Evolutionary conservation across 2,113 vertebrate genomes (phyloP).

Genomic region (Trogon surrucura): DNA sequence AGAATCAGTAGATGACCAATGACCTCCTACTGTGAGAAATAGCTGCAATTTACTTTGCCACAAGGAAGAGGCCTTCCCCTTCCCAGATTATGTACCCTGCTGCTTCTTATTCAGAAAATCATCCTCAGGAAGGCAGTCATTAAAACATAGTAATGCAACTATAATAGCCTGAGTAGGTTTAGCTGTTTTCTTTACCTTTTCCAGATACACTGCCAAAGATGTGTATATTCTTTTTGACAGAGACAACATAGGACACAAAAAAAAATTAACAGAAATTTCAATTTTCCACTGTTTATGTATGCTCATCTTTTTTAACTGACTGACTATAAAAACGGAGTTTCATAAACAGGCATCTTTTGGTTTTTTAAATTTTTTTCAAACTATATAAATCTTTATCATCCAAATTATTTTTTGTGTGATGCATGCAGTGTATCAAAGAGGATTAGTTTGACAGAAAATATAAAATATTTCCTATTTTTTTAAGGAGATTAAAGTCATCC

Average conservation of each 20-base stretch:
- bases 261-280: not conserved
- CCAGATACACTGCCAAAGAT: not conserved
- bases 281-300: not conserved
- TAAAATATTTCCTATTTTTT: conserved; percentile 5
- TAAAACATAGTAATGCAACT: not conserved
- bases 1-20: not conserved
- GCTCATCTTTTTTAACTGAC: not conserved
- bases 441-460: conserved; percentile 17
- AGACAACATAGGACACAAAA: not conserved
- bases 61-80: not conserved
- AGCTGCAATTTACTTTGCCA: not conserved
- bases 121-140: not conserved
- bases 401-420: not conserved
- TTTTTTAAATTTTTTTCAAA: not conserved
- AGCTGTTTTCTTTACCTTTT: not conserved
- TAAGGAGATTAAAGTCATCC: not conserved
- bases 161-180: not conserved
- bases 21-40: conserved; percentile 1
- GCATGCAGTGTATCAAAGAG: not conserved
- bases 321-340: not conserved
- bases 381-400: not conserved
- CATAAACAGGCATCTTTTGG: not conserved
- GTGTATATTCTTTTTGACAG: not conserved
- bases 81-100: not conserved
- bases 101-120: not conserved